Percentiles rank a stretch among this genome's conserved stretches.
Evolutionary conservation across 2,113 vertebrate genomes (phyloP).

Genomic region (Paracanthobrama guichenoti): DNA sequence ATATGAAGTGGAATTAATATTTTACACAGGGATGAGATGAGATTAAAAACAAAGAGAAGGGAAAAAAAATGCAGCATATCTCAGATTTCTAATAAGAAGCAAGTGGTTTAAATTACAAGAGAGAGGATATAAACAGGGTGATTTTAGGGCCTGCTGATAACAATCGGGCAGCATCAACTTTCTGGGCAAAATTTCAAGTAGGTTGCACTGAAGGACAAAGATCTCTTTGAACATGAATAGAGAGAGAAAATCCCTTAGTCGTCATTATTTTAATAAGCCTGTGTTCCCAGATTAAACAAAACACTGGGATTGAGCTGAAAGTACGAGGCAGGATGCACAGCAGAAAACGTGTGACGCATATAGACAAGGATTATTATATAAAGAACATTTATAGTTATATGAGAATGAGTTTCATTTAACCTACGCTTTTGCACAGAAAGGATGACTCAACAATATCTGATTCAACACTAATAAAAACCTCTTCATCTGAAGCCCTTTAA

Average conservation of each 20-base stretch:
- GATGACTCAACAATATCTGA: not conserved
- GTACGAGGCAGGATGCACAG: not conserved
- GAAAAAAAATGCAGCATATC: constrained; percentile 53
- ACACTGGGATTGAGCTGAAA: not conserved
- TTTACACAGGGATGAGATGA: constrained; percentile 14
- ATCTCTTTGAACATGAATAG: constrained; percentile 77
- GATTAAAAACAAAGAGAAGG: constrained; percentile 46
- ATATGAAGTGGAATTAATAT: constrained; percentile 19
- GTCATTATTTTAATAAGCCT: constrained; percentile 74
- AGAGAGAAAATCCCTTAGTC: constrained; percentile 61
- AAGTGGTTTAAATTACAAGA: constrained; percentile 81
- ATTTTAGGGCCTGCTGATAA: constrained; percentile 76
- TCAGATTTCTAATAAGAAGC: constrained; percentile 80
- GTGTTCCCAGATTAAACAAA: constrained; percentile 60
- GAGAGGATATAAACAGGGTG: constrained; percentile 72
- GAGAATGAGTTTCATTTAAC: not conserved
- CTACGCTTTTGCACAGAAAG: not conserved
- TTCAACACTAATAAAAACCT: not conserved
- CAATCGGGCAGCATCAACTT: constrained; percentile 74
- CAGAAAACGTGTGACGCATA: not conserved
- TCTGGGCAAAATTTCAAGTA: constrained; percentile 82
- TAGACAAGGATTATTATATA: too few relatives aligned
- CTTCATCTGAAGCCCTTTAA: not conserved
- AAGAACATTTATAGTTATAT: too few relatives aligned
- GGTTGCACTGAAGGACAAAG: constrained; percentile 81